Evolutionary conservation across 2,888 invertebrate genomes (phyloP), one percentile per base, ranked within the genome.

Genomic region (Noctua janthe): DNA sequence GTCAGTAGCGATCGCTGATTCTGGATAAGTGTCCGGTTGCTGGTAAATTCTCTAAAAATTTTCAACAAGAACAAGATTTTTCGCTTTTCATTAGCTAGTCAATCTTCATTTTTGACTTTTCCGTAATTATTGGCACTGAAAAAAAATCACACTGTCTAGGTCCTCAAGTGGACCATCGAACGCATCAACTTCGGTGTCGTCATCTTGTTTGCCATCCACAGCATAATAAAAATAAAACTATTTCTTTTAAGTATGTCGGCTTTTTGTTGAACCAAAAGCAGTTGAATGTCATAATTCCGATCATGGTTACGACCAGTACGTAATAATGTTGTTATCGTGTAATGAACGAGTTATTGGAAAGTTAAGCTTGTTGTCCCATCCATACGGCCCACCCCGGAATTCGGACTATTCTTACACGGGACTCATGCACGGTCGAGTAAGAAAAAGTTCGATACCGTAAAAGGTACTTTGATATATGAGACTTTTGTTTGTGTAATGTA

Each of bases 291-390:
- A 39, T 81, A 69, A 73, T 39, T 29, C 67, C 49, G 54, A 82
- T 71, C 54, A 69, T 64, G 74, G 39, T 87, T 69, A 84, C 23
- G 54, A 64, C 13, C 35, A 15, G 54, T 29, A 23, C 59, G 62
- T 70, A 74, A 84, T 87, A 87, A 78, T 51, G 54, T 71, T 74
- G 78, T 78, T 73, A 67, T 71, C 51, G 17, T 67, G 17, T 56
- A 74, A 66, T 49, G 51, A 62, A 66, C 23, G 51, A 66, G 74
- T 15, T 67, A 56, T 71, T 20, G 85, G 85, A 88, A 85, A 76
- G 76, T 88, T 66, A 70, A 54, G 51, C 54, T 43, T n/a, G 29
- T 20, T 29, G 47, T 51, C 56, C 69, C 39, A 17, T 39, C 35
- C 29, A 10, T 17, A 1, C 4, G 1, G 54, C 43, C 54, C 43